Conservation (phyloP, 1,140 invertebrate species). For the Halictus rubicundus region DNA sequence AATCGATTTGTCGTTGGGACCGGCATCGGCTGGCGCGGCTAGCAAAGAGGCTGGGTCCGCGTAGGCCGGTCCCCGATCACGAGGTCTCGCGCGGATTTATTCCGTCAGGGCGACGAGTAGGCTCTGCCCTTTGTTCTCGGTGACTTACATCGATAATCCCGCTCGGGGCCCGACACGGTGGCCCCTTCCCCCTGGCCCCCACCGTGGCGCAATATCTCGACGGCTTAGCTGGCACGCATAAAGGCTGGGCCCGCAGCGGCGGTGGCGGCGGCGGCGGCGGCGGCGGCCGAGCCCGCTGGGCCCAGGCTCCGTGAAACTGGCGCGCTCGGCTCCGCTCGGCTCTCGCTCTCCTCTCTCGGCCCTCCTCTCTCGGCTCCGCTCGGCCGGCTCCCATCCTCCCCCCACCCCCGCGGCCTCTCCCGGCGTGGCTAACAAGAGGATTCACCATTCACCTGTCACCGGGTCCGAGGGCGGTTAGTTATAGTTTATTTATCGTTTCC, state of each 20-base stretch:
- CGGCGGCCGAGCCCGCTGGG: conserved; percentile 30
- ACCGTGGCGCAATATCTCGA: conserved; percentile 51
- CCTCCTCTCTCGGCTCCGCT: background rate
- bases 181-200: conserved; percentile 25
- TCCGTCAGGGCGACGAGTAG: conserved; percentile 50
- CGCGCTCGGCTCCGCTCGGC: conserved; percentile 8
- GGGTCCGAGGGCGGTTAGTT: conserved; percentile 77
- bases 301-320: conserved; percentile 44
- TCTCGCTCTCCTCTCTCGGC: background rate
- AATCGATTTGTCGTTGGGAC: too few species aligned
- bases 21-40: too few species aligned
- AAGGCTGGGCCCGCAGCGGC: conserved; percentile 18
- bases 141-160: conserved; percentile 65
- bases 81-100: conserved; percentile 57
- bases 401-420: conserved; percentile 29
- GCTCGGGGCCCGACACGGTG: conserved; percentile 47
- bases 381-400: background rate
- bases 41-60: background rate
- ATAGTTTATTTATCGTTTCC: conserved; percentile 80
- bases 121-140: conserved; percentile 58
- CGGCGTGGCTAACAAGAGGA: conserved; percentile 76
- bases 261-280: too few species aligned
- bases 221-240: conserved; percentile 51
- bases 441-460: conserved; percentile 79
- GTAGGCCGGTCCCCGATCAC: conserved; percentile 29